Evolutionary conservation across 2,888 invertebrate genomes (phyloP).

Genomic region (Limnephilus rhombicus): DNA sequence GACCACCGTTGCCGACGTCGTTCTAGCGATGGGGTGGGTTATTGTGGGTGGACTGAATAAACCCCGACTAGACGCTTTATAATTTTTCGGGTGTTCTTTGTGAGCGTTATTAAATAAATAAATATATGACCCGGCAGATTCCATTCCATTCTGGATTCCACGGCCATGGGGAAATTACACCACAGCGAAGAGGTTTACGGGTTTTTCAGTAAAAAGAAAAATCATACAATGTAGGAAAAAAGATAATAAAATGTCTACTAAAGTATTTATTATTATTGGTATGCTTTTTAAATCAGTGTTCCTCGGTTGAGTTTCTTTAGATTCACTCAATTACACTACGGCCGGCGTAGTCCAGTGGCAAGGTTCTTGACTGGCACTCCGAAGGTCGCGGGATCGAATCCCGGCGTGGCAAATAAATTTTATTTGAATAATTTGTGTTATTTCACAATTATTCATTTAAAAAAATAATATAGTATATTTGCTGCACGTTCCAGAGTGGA

Average conservation of each 20-base stretch:
- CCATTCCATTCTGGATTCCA: background rate
- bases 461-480: no score
- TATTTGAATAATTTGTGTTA: no score
- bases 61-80: background rate
- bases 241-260: background rate
- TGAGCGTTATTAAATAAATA: background rate
- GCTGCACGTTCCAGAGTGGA: no score
- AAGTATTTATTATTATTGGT: no score
- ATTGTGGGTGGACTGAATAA: background rate
- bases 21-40: background rate
- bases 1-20: background rate
- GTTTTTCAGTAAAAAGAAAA: background rate
- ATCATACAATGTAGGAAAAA: background rate
- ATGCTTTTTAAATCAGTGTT: no score
- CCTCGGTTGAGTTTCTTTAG: no score
- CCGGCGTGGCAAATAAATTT: no score
- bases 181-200: background rate
- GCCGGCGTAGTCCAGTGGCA: no score
- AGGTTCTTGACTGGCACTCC: no score
- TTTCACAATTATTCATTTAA: no score
- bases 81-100: background rate
- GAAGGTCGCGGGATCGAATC: no score
- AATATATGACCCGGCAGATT: background rate
- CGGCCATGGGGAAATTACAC: background rate
- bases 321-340: no score